These are phyloP conservation scores for Otus sunia DNA, from an alignment of 2,113 vertebrate genomes.

Conservation along the genomic window DNA sequence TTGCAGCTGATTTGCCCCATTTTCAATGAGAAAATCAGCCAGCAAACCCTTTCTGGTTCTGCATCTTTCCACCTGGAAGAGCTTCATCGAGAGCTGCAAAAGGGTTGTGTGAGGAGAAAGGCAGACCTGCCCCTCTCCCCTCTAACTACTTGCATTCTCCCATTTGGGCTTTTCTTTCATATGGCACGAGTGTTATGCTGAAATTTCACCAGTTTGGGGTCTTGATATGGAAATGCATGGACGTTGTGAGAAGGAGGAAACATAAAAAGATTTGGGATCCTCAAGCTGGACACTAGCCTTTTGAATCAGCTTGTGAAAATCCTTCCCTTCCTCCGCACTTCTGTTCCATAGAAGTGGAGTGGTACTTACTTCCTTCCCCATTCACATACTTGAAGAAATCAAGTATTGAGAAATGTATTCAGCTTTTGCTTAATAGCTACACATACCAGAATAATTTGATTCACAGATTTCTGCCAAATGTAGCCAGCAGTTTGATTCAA, in stretches of 20 bases:
- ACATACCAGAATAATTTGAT: constrained; percentile 39
- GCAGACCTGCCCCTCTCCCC: not conserved
- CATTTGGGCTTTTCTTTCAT: not conserved
- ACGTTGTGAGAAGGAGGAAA: not conserved
- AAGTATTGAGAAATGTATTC: constrained; percentile 26
- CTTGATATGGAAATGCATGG: not conserved
- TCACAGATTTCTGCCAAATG: constrained; percentile 38
- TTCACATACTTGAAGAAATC: constrained; percentile 48
- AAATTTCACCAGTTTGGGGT: not conserved
- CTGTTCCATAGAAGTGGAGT: not conserved
- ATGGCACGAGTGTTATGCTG: not conserved
- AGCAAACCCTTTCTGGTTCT: not conserved
- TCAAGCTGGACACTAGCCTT: not conserved
- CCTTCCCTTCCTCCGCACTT: not conserved
- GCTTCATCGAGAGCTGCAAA: not conserved
- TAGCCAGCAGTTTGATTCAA: constrained; percentile 45
- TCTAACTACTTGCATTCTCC: not conserved
- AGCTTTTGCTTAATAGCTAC: constrained; percentile 46
- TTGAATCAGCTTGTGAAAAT: not conserved
- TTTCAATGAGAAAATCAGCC: not conserved
- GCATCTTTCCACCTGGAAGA: not conserved
- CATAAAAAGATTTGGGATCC: not conserved
- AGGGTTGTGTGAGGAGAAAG: not conserved
- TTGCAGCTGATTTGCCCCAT: not conserved
- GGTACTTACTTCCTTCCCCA: constrained; percentile 10